A percentile compares a stretch with the other conserved stretches of the same genome.
Evolutionary conservation across 2,888 invertebrate genomes (phyloP).

Genomic region (Cryptocheilus praepositus): DNA sequence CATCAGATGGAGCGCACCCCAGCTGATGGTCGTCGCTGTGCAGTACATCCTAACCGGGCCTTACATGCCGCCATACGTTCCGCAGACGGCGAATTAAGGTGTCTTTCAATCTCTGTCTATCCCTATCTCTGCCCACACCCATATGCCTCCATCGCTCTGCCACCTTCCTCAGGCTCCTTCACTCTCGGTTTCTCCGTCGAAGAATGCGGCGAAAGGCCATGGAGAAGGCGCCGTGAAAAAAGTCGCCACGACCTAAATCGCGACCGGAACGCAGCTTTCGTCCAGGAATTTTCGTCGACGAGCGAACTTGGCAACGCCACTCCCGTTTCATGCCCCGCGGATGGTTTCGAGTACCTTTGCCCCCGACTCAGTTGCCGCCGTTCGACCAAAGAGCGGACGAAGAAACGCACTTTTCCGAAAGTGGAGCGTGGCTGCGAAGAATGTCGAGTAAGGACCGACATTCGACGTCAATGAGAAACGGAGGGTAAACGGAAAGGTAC

Average conservation of each 20-base stretch:
- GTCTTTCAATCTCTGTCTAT: background rate
- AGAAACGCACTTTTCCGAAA: too few relatives aligned
- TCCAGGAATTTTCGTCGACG: too few relatives aligned
- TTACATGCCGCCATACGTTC: constrained; percentile 72
- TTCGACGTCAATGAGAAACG: too few relatives aligned
- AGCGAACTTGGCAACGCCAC: too few relatives aligned
- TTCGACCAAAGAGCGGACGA: too few relatives aligned
- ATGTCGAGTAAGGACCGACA: too few relatives aligned
- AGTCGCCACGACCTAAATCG: background rate
- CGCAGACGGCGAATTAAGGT: constrained; percentile 64
- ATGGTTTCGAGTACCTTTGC: background rate
- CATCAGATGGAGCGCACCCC: constrained; percentile 73
- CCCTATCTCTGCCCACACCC: background rate
- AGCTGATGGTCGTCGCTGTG: constrained; percentile 72
- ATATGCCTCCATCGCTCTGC: too few relatives aligned
- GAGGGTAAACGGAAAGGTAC: too few relatives aligned
- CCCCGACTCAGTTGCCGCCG: background rate
- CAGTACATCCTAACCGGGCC: constrained; percentile 73
- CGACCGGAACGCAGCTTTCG: too few relatives aligned
- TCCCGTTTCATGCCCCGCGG: background rate
- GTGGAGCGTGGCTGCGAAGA: too few relatives aligned
- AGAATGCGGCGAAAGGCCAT: background rate
- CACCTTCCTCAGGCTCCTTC: too few relatives aligned
- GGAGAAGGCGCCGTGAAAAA: background rate
- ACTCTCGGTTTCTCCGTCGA: background rate